Percentiles rank a stretch among this genome's conserved stretches.
Evolutionary conservation across 92 coral and sea anemone genomes (phyloP).

Genomic region (Actinostola sp.): DNA sequence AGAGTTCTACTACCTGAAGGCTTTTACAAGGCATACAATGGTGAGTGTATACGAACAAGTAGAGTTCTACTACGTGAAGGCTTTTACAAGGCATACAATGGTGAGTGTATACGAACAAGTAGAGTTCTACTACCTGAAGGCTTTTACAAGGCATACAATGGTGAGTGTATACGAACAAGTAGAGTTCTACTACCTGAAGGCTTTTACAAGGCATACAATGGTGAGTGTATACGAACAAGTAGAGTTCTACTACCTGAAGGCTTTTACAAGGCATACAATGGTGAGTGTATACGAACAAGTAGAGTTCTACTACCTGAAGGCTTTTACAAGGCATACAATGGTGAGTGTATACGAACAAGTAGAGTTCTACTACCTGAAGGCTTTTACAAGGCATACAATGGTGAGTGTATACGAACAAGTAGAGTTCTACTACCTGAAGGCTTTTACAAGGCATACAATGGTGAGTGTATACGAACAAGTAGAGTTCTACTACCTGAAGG

Average conservation of each 20-base stretch:
- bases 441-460: slow-evolving; percentile 82
- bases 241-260: slow-evolving; percentile 80
- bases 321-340: slow-evolving; percentile 82
- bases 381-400: slow-evolving; percentile 82
- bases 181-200: slow-evolving; percentile 80
- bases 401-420: slow-evolving; percentile 87
- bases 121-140: slow-evolving; percentile 80
- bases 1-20: slow-evolving; percentile 80
- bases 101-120: slow-evolving; percentile 87
- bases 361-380: slow-evolving; percentile 80
- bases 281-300: slow-evolving; percentile 87
- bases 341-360: slow-evolving; percentile 87
- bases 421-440: slow-evolving; percentile 80
- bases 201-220: slow-evolving; percentile 82
- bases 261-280: slow-evolving; percentile 82
- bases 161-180: slow-evolving; percentile 87
- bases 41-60: slow-evolving; percentile 87
- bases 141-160: slow-evolving; percentile 82
- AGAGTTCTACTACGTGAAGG: slow-evolving; percentile 80
- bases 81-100: slow-evolving; percentile 82
- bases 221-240: slow-evolving; percentile 87
- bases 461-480: slow-evolving; percentile 87
- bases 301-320: slow-evolving; percentile 80
- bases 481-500: slow-evolving; percentile 80
- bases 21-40: slow-evolving; percentile 82